Conservation (phyloP, 2,797 vertebrate genomes). For the Sebastes vulpes region DNA sequence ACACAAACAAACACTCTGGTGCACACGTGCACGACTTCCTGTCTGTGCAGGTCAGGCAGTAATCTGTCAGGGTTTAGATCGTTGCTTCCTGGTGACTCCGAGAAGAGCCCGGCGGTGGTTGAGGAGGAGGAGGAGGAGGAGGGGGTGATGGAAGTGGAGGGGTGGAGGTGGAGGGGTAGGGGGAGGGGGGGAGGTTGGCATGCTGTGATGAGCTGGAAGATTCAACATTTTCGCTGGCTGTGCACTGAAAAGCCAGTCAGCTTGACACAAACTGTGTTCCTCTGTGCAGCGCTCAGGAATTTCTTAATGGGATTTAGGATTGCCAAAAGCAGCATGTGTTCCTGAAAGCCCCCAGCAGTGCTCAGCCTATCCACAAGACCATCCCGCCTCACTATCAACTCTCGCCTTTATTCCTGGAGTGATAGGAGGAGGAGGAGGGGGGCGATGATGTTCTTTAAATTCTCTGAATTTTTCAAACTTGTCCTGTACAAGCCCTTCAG, state of each 20-base stretch:
- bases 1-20: constrained; percentile 11
- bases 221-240: constrained; percentile 57
- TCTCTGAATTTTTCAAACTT: constrained; percentile 14
- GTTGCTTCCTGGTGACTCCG: constrained; percentile 57
- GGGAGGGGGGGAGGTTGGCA: constrained; percentile 10
- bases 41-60: constrained; percentile 39
- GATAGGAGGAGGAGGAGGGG: neutral
- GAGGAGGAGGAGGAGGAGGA: constrained; percentile 12
- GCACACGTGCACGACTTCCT: constrained; percentile 14
- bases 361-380: constrained; percentile 23
- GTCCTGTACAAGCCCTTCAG: neutral
- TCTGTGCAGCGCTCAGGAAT: constrained; percentile 49
- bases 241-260: constrained; percentile 54
- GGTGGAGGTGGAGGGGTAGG: neutral
- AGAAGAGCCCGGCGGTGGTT: constrained; percentile 15
- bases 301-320: constrained; percentile 73
- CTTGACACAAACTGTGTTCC: constrained; percentile 54
- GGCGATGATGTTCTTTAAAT: constrained; percentile 1
- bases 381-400: constrained; percentile 25
- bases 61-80: constrained; percentile 59
- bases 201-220: constrained; percentile 56
- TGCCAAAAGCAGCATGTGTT: constrained; percentile 65
- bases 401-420: constrained; percentile 29
- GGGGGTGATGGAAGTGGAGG: constrained; percentile 2
- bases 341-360: constrained; percentile 50